These are phyloP conservation scores for Didymodactylos carnosus DNA, from an alignment of 2,888 invertebrate genomes.

Conservation along the genomic window DNA sequence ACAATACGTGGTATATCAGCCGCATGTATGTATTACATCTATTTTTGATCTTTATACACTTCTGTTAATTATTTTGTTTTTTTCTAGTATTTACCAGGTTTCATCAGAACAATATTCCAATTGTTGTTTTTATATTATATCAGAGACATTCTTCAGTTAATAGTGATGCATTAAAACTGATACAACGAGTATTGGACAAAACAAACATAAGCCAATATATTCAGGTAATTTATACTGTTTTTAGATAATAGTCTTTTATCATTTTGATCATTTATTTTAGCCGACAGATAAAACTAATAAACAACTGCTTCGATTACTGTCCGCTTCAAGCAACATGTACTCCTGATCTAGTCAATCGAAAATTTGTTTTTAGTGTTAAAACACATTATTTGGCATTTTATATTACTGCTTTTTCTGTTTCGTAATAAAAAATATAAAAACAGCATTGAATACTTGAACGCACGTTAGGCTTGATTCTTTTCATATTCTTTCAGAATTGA, in stretches of 20 bases:
- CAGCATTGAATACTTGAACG: too few relatives aligned
- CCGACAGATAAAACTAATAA: background rate
- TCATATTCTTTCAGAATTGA: too few relatives aligned
- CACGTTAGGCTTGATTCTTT: too few relatives aligned
- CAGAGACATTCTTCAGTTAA: background rate
- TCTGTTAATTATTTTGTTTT: background rate
- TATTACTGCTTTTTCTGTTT: too few relatives aligned
- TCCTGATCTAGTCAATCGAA: too few relatives aligned
- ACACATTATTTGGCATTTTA: too few relatives aligned
- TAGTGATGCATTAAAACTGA: background rate
- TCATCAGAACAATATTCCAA: background rate
- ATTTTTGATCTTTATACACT: background rate
- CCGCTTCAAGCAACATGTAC: background rate
- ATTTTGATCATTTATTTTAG: background rate
- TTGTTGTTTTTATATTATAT: background rate
- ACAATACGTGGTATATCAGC: background rate
- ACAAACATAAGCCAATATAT: too few relatives aligned
- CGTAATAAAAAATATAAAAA: too few relatives aligned
- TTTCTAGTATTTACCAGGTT: background rate
- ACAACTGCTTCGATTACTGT: background rate
- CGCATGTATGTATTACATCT: background rate
- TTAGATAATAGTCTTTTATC: too few relatives aligned
- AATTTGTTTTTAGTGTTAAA: too few relatives aligned
- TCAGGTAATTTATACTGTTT: too few relatives aligned
- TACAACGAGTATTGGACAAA: background rate